phyloP scores from a whole-genome alignment of 2,113 vertebrate species.

The Delphinus delphis region DNA sequence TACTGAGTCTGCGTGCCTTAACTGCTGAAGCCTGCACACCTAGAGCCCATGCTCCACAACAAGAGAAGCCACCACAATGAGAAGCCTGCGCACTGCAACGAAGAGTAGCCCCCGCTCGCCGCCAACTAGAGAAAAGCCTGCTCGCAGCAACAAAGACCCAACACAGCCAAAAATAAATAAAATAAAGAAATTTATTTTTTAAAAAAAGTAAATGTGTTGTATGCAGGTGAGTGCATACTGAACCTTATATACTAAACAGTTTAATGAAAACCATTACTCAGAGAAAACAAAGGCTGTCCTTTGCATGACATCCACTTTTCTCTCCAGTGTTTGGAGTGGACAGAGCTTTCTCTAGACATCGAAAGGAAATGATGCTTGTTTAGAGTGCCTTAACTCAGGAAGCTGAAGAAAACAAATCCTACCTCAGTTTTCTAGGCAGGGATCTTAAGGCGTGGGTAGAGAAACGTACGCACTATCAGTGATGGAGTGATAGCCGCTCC shows the following conservation, averaged over 20 bases:
- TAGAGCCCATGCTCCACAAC: too few species aligned
- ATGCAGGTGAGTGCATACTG: background rate
- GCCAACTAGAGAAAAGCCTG: too few species aligned
- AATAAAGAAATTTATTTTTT: too few species aligned
- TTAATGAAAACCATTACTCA: background rate
- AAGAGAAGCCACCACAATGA: too few species aligned
- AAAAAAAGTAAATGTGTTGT: background rate
- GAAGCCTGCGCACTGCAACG: too few species aligned
- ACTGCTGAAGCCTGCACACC: too few species aligned
- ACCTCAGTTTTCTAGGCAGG: background rate
- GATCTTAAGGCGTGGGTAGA: background rate
- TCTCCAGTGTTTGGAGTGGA: background rate
- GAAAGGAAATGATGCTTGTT: background rate
- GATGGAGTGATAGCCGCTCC: background rate
- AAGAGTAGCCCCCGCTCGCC: too few species aligned
- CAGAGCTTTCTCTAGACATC: background rate
- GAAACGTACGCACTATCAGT: background rate
- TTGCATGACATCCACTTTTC: accelerated
- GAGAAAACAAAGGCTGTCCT: background rate
- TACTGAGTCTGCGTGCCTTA: too few species aligned
- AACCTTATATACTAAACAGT: background rate
- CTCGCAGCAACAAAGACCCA: too few species aligned
- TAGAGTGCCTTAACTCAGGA: background rate
- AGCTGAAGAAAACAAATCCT: background rate
- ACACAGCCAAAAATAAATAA: too few species aligned